These are phyloP conservation scores for Balaenoptera acutorostrata DNA, from an alignment of 2,113 vertebrate genomes.

Conservation along the genomic window DNA sequence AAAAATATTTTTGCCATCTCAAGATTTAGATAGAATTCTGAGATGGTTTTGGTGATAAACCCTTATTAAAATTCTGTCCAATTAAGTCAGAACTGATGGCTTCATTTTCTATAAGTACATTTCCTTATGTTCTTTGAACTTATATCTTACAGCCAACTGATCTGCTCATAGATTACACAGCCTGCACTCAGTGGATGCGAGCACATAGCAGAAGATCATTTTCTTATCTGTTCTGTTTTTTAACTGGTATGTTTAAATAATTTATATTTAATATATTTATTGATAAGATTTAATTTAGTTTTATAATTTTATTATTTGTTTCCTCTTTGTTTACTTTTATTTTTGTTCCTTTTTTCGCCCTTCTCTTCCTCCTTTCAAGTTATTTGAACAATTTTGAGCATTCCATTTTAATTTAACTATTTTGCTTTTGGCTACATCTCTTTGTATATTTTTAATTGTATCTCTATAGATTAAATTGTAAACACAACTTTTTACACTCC, in stretches of 20 bases:
- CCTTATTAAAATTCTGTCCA: not conserved
- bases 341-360: not conserved
- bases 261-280: not conserved
- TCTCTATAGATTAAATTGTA: not conserved
- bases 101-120: not conserved
- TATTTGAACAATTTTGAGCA: not conserved
- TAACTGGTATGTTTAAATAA: not conserved
- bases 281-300: not conserved
- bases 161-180: not conserved
- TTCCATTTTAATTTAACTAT: not conserved
- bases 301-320: not conserved
- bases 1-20: not conserved
- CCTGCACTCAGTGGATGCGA: not conserved
- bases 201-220: not conserved
- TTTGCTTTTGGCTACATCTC: not conserved
- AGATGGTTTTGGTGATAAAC: not conserved
- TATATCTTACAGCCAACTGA: not conserved
- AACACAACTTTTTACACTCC: not conserved
- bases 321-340: not conserved
- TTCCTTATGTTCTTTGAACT: not conserved
- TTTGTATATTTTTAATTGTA: not conserved
- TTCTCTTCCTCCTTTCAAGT: not conserved
- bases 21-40: not conserved
- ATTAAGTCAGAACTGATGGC: not conserved
- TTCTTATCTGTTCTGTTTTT: not conserved